phyloP scores from a whole-genome alignment of 1,140 invertebrate genomes.

The Gryllus bimaculatus region DNA sequence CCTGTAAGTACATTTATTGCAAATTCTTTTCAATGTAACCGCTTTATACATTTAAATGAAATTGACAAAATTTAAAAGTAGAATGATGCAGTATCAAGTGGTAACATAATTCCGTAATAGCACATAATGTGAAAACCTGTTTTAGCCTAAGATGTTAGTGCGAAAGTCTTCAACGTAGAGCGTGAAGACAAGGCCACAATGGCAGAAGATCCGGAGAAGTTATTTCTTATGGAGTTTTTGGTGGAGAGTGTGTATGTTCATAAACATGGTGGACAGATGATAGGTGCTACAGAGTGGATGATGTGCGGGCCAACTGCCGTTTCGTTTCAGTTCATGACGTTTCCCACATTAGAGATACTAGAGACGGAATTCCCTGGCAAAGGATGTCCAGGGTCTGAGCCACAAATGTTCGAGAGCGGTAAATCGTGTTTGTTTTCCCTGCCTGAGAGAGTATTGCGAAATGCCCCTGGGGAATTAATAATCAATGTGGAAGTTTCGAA shows the following conservation, averaged over 20 bases:
- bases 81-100: too few species aligned
- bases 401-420: slow-evolving; percentile 34
- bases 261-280: slow-evolving; percentile 30
- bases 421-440: slow-evolving; percentile 40
- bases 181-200: not conserved
- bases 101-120: too few species aligned
- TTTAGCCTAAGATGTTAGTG: too few species aligned
- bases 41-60: too few species aligned
- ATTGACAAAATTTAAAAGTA: too few species aligned
- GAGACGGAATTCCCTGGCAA: slow-evolving; percentile 28
- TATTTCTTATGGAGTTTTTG: slow-evolving; percentile 36
- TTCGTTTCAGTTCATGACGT: slow-evolving; percentile 31
- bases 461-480: slow-evolving; percentile 31
- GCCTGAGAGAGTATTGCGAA: slow-evolving; percentile 26
- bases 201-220: slow-evolving; percentile 19
- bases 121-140: too few species aligned
- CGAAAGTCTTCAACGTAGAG: not conserved
- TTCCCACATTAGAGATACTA: slow-evolving; percentile 34
- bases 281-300: slow-evolving; percentile 18
- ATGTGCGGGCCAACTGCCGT: slow-evolving; percentile 20
- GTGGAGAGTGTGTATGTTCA: slow-evolving; percentile 33
- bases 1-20: too few species aligned
- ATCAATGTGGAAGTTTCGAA: slow-evolving; percentile 34
- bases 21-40: too few species aligned
- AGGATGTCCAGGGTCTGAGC: slow-evolving; percentile 25